Evolutionary conservation across 2,888 invertebrate genomes (phyloP).

Genomic region (Orthosia cruda): DNA sequence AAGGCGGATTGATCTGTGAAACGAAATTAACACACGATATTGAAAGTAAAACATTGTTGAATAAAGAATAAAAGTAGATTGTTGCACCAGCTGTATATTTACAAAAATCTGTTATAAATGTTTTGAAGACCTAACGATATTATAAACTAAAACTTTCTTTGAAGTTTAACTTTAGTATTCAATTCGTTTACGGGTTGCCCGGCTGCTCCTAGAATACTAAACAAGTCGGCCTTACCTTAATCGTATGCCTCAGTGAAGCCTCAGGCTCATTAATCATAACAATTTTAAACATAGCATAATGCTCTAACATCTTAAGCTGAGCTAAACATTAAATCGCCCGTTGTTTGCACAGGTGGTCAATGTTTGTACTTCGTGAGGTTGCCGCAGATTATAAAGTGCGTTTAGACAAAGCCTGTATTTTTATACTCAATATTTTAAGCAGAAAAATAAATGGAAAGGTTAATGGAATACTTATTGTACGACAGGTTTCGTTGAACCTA

Average conservation of each 20-base stretch:
- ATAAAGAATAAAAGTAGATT: too few species aligned
- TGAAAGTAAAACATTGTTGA: too few species aligned
- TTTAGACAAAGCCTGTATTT: constrained; percentile 3
- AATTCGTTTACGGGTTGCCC: constrained; percentile 31
- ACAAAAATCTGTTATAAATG: neutral
- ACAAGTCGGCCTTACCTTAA: constrained; percentile 37
- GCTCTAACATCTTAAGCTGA: constrained; percentile 41
- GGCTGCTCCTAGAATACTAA: constrained; percentile 45
- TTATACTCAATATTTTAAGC: constrained; percentile 25
- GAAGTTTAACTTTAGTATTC: constrained; percentile 48
- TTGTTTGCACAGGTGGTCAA: constrained; percentile 55
- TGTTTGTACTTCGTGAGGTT: too few species aligned
- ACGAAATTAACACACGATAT: too few species aligned
- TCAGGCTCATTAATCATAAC: constrained; percentile 56
- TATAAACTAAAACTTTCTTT: constrained; percentile 31
- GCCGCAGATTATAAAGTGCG: constrained; percentile 24
- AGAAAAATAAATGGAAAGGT: constrained; percentile 17
- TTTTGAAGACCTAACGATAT: constrained; percentile 1
- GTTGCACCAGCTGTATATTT: neutral
- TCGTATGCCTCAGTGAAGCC: constrained; percentile 27
- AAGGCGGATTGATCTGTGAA: too few species aligned
- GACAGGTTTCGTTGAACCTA: neutral
- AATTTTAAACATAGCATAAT: constrained; percentile 50
- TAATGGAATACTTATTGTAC: constrained; percentile 22
- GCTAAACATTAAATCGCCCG: constrained; percentile 44